Percentiles rank a stretch among this genome's conserved stretches.
phyloP scores from a whole-genome alignment of 53 echinoderm and acorn worm genomes.

The Temnopleurus reevesii region DNA sequence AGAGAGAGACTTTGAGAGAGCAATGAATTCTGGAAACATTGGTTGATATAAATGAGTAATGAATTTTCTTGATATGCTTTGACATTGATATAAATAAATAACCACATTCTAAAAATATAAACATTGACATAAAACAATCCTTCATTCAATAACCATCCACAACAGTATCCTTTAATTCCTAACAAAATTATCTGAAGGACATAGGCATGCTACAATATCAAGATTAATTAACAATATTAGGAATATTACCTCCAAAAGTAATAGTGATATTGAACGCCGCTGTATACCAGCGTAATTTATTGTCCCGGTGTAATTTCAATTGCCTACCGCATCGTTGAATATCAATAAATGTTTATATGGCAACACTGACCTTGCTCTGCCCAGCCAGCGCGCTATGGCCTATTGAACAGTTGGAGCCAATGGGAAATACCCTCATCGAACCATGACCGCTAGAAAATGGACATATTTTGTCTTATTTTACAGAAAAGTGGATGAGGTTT shows the following conservation, averaged over 20 bases:
- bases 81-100: too few relatives aligned
- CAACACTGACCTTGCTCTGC: background rate
- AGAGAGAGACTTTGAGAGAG: too few relatives aligned
- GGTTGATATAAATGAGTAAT: too few relatives aligned
- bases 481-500: background rate
- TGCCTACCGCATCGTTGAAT: background rate
- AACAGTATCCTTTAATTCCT: too few relatives aligned
- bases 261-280: background rate
- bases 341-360: background rate
- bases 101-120: too few relatives aligned
- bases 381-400: background rate
- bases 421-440: background rate
- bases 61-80: too few relatives aligned
- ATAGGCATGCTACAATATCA: background rate
- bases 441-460: background rate
- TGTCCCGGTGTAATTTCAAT: background rate
- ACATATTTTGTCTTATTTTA: background rate
- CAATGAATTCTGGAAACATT: too few relatives aligned
- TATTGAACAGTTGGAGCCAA: background rate
- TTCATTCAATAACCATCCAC: too few relatives aligned
- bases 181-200: too few relatives aligned
- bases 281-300: background rate
- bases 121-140: too few relatives aligned
- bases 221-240: background rate
- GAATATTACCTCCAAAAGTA: background rate